Conservation (phyloP, 2,888 invertebrate species). For the Mesopsocus fuscifrons region DNA sequence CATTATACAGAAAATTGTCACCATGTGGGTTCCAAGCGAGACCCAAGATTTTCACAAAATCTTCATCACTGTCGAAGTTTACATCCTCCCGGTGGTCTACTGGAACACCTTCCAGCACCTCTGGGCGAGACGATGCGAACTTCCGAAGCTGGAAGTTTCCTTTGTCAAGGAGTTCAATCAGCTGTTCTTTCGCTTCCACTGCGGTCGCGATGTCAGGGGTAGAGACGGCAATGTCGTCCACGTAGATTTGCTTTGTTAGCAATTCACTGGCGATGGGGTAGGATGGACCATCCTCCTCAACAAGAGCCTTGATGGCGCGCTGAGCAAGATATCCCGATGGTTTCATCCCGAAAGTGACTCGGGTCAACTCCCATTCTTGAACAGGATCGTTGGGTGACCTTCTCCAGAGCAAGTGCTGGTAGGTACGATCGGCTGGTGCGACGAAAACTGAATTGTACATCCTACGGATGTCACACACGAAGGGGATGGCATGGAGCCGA, state of each 20-base stretch:
- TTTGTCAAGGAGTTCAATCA: too few species aligned
- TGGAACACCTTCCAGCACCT: background rate
- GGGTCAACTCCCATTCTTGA: conserved; percentile 21
- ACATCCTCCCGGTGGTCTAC: too few species aligned
- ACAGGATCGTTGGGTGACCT: conserved; percentile 16
- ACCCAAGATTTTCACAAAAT: conserved; percentile 11
- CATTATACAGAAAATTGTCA: too few species aligned
- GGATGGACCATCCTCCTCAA: too few species aligned
- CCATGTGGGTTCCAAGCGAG: conserved; percentile 13
- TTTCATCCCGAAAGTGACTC: too few species aligned
- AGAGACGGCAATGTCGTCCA: conserved; percentile 21
- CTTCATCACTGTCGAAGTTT: background rate
- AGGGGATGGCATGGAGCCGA: conserved; percentile 18
- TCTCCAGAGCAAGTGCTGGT: conserved; percentile 23
- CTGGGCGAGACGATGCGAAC: conserved; percentile 15
- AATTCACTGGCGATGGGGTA: too few species aligned
- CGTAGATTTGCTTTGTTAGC: conserved; percentile 18
- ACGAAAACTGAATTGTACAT: conserved; percentile 20
- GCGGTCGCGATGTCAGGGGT: conserved; percentile 12
- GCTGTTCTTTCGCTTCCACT: too few species aligned
- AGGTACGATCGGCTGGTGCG: conserved; percentile 16
- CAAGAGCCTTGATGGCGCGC: conserved; percentile 17
- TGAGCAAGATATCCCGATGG: conserved; percentile 19
- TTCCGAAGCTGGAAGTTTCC: too few species aligned
- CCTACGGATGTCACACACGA: conserved; percentile 23